Evolutionary conservation across 2,113 vertebrate species (phyloP).

Genomic region (Meles meles): DNA sequence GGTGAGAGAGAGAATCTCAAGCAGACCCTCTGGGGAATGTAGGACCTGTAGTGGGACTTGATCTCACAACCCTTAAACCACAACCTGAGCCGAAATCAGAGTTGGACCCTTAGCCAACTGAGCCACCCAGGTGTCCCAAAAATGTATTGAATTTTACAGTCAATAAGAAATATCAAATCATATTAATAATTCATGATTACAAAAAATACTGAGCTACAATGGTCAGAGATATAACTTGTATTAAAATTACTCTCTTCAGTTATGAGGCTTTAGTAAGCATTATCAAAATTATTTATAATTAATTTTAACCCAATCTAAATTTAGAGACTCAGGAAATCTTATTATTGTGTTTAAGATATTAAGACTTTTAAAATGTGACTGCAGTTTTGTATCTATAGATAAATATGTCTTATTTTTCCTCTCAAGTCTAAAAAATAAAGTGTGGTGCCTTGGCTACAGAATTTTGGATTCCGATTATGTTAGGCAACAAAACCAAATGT

Average conservation of each 20-base stretch:
- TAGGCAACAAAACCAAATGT: neutral
- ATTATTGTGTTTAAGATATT: neutral
- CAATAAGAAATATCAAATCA: neutral
- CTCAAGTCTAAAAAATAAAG: neutral
- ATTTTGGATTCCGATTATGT: neutral
- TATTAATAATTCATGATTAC: neutral
- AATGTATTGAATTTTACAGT: neutral
- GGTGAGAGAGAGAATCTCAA: neutral
- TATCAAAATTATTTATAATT: neutral
- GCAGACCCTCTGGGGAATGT: neutral
- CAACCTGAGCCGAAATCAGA: neutral
- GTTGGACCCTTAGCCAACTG: neutral
- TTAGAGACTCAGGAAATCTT: neutral
- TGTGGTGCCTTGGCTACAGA: neutral
- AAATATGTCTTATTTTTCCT: neutral
- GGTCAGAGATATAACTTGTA: neutral
- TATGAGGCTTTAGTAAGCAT: neutral
- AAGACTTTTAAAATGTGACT: neutral
- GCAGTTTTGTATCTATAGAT: neutral
- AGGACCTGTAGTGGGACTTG: neutral
- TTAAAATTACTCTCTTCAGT: neutral
- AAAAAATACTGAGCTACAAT: neutral
- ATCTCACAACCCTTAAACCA: neutral
- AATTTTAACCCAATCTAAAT: conserved; percentile 12
- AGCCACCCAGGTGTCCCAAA: neutral